phyloP scores from a whole-genome alignment of 2,888 invertebrate species.

The Caenorhabditis sp. region DNA sequence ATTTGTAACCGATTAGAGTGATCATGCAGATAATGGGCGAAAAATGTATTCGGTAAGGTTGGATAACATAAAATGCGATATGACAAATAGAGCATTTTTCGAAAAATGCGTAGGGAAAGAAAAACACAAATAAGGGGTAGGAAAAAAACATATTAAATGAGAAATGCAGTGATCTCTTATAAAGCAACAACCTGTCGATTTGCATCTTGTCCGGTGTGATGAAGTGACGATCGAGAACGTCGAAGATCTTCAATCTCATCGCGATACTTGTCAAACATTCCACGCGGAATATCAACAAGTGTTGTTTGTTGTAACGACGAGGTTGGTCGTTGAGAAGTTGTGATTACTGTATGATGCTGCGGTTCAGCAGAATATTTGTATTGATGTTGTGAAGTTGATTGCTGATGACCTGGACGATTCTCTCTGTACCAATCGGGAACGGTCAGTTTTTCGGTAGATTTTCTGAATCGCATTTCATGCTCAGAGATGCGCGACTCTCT shows the following conservation, averaged over 20 bases:
- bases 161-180: constrained; percentile 16
- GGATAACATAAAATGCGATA: constrained; percentile 6
- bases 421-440: constrained; percentile 70
- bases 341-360: constrained; percentile 17
- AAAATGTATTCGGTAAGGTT: neutral
- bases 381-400: constrained; percentile 23
- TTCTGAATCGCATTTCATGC: constrained; percentile 70
- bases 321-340: neutral
- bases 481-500: constrained; percentile 56
- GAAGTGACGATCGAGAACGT: constrained; percentile 64
- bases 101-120: constrained; percentile 20
- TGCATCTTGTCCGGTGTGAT: constrained; percentile 53
- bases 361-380: constrained; percentile 17
- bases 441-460: constrained; percentile 67
- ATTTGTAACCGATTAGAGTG: neutral
- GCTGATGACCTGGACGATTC: constrained; percentile 29
- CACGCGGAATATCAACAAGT: constrained; percentile 60
- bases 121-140: neutral
- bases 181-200: constrained; percentile 61
- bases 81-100: neutral
- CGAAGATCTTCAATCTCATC: constrained; percentile 70
- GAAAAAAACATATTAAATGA: constrained; percentile 2
- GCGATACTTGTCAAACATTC: constrained; percentile 70
- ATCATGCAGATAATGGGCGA: neutral
- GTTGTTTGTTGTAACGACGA: neutral